These are phyloP conservation scores for Centropyge bicolor DNA, from an alignment of 2,797 vertebrate genomes.

Conservation along the genomic window DNA sequence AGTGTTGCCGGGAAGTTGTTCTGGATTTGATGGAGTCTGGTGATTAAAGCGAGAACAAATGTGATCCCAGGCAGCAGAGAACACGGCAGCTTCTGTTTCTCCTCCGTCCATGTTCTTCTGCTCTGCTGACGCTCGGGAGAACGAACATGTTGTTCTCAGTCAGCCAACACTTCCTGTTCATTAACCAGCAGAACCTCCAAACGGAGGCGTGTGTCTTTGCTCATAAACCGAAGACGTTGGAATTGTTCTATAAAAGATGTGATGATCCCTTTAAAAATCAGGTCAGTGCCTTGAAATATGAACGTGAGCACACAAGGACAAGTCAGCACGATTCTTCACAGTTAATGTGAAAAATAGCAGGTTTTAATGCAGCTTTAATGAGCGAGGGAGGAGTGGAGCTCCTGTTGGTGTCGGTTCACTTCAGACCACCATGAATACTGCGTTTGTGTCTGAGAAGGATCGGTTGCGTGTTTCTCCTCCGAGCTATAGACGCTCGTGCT, in stretches of 20 bases:
- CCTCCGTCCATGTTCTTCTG: too few relatives aligned
- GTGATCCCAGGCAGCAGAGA: conserved; percentile 1
- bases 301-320: neutral
- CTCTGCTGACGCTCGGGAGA: neutral
- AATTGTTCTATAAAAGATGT: neutral
- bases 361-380: too few relatives aligned
- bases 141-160: neutral
- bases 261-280: neutral
- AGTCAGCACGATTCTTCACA: too few relatives aligned
- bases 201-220: too few relatives aligned
- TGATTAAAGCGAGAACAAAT: neutral
- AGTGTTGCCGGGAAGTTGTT: neutral
- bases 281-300: neutral
- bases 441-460: neutral
- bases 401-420: neutral
- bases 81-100: neutral
- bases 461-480: neutral
- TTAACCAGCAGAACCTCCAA: neutral
- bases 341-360: too few relatives aligned
- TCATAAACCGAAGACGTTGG: too few relatives aligned
- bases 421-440: neutral
- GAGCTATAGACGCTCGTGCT: neutral
- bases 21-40: neutral
- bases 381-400: too few relatives aligned
- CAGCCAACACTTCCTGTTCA: too few relatives aligned